phyloP scores from a whole-genome alignment of 2,113 vertebrate species.

The Eclectus roratus region DNA sequence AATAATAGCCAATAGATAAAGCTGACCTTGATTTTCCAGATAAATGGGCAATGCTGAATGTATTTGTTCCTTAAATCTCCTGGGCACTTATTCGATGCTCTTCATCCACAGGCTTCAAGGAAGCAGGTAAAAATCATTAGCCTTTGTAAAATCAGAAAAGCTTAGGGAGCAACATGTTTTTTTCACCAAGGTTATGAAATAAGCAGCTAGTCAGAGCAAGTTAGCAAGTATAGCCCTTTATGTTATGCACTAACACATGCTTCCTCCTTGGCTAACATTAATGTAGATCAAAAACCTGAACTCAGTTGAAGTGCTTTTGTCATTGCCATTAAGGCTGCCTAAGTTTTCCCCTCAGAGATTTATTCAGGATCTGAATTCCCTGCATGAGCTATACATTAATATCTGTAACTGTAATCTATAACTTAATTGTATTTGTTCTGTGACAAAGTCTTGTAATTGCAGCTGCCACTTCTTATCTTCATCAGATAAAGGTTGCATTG shows the following conservation, averaged over 20 bases:
- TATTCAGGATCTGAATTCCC: not conserved
- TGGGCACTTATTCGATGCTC: not conserved
- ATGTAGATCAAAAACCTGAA: not conserved
- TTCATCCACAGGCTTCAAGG: not conserved
- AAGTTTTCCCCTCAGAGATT: not conserved
- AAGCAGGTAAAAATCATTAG: not conserved
- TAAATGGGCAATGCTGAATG: not conserved
- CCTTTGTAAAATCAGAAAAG: not conserved
- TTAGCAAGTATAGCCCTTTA: not conserved
- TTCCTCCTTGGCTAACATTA: not conserved
- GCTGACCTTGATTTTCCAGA: not conserved
- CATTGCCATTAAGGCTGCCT: not conserved
- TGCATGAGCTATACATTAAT: not conserved
- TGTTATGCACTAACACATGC: not conserved
- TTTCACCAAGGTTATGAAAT: not conserved
- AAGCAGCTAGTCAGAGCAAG: not conserved
- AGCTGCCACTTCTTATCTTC: constrained; percentile 52
- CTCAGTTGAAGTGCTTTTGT: not conserved
- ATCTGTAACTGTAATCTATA: constrained; percentile 36
- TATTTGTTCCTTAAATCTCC: not conserved
- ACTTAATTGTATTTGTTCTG: constrained; percentile 56
- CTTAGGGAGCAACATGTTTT: not conserved
- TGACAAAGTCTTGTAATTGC: constrained; percentile 51
- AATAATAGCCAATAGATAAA: not conserved
- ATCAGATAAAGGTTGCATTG: constrained; percentile 58